Evolutionary conservation across 1,140 invertebrate genomes (phyloP), one percentile per base, ranked within the genome.

Genomic region (Drosophila obscura): DNA sequence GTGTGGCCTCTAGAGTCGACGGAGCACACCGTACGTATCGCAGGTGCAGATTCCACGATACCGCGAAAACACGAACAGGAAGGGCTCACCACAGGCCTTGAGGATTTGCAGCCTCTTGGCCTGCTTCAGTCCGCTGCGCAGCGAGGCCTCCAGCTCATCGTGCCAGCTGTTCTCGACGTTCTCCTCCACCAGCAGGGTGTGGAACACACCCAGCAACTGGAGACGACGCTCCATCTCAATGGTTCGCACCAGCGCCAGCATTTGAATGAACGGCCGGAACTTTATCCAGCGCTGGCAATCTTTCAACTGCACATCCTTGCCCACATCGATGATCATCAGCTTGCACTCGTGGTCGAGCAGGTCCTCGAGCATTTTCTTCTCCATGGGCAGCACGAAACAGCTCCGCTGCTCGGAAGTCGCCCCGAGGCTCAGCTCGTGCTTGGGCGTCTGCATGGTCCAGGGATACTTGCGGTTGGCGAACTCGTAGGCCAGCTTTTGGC

Each of bases 281-380:
- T 91, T 91, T 15, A 84, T 53, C 89, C 90, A 91, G 22, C 85
- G 71, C 2, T 68, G 43, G 8, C 90, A 60, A 15, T 90, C 77
- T 4, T 77, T 55, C 13, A 74, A 51, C 19, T 71, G 72, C 35
- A 91, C 46, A 1, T 90, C 76, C 5, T 26, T 28, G 31, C 68
- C 69, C 3, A 73, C 67, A 75, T 91, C 85, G 49, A 91, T 77
- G 2, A 91, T 46, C 73, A 91, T 84, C 11, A 91, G 51, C 39
- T 77, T 67, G 43, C 79, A 81, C 4, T 81, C 46, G 7, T 73
- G 77, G 6, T 48, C 26, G 31, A 77, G 58, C 7, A 91, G 81
- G 41, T 55, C 52, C 11, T 74, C 46, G 9, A 91, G 24, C 13
- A 91, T 56, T 2, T 55, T 44, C 31, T 44, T 52, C 45, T 91